Evolutionary conservation across 2,797 vertebrate genomes (phyloP).

Genomic region (Hirundo rustica): DNA sequence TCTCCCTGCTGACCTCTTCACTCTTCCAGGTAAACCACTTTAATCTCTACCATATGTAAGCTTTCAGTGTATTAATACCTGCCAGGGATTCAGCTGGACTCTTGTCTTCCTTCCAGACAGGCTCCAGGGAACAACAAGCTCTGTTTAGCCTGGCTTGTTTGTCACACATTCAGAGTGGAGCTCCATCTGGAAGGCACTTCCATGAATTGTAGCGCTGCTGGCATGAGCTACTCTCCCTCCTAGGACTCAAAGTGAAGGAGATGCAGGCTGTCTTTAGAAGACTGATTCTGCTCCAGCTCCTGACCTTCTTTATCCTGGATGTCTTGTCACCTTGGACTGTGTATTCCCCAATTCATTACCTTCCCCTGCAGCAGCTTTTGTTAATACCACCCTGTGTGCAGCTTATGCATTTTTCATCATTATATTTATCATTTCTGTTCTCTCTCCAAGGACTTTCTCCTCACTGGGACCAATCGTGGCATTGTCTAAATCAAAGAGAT

Average conservation of each 20-base stretch:
- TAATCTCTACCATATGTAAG: not conserved
- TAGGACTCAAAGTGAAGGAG: not conserved
- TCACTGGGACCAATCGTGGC: not conserved
- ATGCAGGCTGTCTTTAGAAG: not conserved
- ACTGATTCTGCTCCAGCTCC: not conserved
- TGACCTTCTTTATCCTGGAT: not conserved
- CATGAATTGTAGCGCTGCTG: not conserved
- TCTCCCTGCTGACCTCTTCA: not conserved
- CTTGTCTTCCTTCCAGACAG: not conserved
- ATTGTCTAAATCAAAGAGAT: slow-evolving; percentile 3
- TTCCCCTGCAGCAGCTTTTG: slow-evolving; percentile 2
- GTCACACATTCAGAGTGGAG: not conserved
- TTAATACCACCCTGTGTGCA: not conserved
- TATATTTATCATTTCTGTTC: slow-evolving; percentile 3
- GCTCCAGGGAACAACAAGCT: not conserved
- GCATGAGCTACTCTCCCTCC: not conserved
- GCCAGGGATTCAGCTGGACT: not conserved
- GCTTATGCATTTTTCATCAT: slow-evolving; percentile 41
- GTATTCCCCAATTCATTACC: not conserved
- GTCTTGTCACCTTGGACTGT: not conserved
- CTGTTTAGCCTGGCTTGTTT: not conserved
- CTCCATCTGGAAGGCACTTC: slow-evolving; percentile 8
- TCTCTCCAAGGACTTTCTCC: slow-evolving; percentile 6
- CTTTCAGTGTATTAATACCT: not conserved
- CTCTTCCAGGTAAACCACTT: not conserved